phyloP scores from a whole-genome alignment of 2,888 invertebrate species.

The Dynastes hyllus region DNA sequence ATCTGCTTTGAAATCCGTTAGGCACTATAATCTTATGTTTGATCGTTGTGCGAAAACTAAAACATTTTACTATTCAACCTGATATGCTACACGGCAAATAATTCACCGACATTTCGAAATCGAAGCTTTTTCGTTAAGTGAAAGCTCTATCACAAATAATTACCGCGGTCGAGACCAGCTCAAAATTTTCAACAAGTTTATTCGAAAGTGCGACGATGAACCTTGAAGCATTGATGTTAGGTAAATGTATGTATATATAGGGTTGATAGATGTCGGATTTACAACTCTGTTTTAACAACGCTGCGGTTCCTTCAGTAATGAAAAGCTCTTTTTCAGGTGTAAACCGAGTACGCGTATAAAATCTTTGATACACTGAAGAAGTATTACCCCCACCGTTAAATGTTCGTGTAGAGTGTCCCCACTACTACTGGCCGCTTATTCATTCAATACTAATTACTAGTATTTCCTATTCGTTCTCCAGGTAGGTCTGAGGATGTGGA shows the following conservation, averaged over 20 bases:
- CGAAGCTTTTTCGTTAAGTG: not conserved
- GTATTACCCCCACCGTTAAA: slow-evolving; percentile 43
- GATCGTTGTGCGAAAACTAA: slow-evolving; percentile 2
- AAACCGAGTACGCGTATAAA: slow-evolving; percentile 38
- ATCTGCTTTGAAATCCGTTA: slow-evolving; percentile 28
- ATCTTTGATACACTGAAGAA: slow-evolving; percentile 46
- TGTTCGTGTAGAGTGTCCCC: slow-evolving; percentile 38
- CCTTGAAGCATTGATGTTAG: slow-evolving; percentile 9
- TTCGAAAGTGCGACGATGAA: not conserved
- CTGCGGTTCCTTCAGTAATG: slow-evolving; percentile 35
- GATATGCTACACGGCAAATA: not conserved
- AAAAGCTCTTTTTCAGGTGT: slow-evolving; percentile 47
- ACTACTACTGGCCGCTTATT: slow-evolving; percentile 33
- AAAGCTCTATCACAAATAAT: not conserved
- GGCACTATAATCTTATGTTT: slow-evolving; percentile 15
- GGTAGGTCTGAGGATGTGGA: slow-evolving; percentile 11
- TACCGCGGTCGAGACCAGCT: not conserved
- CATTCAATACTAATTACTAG: slow-evolving; percentile 47
- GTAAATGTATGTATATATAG: too few relatives aligned
- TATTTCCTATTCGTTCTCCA: slow-evolving; percentile 29
- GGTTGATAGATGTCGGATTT: not conserved
- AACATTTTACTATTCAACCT: slow-evolving; percentile 1
- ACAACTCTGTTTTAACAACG: not conserved
- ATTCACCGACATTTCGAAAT: slow-evolving; percentile 8
- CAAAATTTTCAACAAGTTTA: not conserved